Evolutionary conservation across 2,888 invertebrate species (phyloP), one percentile per base, ranked within the genome.

Genomic region (Gortyna flavago): DNA sequence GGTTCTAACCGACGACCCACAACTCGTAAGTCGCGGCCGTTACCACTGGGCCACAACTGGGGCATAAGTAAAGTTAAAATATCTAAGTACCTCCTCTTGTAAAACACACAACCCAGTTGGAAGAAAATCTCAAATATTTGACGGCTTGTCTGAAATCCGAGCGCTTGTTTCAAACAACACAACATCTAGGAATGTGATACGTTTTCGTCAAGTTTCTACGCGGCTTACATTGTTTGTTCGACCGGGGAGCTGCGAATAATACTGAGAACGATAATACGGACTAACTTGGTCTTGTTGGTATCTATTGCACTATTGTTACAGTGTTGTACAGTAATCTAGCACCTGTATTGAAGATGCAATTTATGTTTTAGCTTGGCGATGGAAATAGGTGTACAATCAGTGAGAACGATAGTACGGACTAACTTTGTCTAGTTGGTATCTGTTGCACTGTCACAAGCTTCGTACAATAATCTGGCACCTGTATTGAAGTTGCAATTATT

Each of bases 101-200:
- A 57, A 38, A 62, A 64, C 25, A 67, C 66, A 71, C 32, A 74
- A 25, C 18, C 29, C 35, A 66, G 25, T 70, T 11, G 16, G 2
- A 59, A 35, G 69, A 69, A 78, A 78, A 78, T 59, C 70, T 70
- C 38, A 29, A 70, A 85, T 75, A 79, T 73, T 79, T 74, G 75
- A 66, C 29, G 59, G 65, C 75, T 59, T n/a, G 61, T 54, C 75
- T 71, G 88, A 76, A 89, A 89, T 78, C 74, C 35, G 83, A 89
- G 75, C 68, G 68, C 35, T 29, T 54, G 78, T 65, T 75, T 77
- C 84, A 67, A 85, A 83, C 87, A 85, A 72, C 77, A 81, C 82
- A 87, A 85, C 86, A 85, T 85, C 86, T 85, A 83, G 89, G 67
- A 90, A 90, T 84, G 77, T 77, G 90, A 90, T 88, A 90, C 85